These are phyloP conservation scores for Leptinotarsa texana DNA, from an alignment of 1,140 invertebrate genomes.

Conservation along the genomic window DNA sequence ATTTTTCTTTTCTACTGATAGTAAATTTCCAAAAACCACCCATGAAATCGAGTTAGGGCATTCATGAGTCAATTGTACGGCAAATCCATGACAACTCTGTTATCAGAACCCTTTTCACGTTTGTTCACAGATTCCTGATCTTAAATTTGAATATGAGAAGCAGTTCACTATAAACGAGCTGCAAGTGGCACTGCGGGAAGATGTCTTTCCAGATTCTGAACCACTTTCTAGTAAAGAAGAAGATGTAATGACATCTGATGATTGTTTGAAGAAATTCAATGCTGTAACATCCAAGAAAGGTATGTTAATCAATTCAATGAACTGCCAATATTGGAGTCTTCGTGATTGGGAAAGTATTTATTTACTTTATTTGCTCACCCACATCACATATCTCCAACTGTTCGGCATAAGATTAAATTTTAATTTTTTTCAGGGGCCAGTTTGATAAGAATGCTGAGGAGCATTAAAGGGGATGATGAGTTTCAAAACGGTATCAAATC, in stretches of 20 bases:
- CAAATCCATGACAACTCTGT: too few species aligned
- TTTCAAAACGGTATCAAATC: background rate
- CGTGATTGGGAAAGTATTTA: background rate
- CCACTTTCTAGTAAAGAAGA: conserved; percentile 55
- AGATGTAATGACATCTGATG: background rate
- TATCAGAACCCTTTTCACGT: background rate
- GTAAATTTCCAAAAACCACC: too few species aligned
- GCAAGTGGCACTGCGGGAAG: conserved; percentile 66
- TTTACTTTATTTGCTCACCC: too few species aligned
- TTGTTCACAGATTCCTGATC: conserved; percentile 21
- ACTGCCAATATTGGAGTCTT: background rate
- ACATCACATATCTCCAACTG: too few species aligned
- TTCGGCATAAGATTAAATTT: too few species aligned
- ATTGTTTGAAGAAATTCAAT: background rate
- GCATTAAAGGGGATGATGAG: background rate
- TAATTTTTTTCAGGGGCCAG: background rate
- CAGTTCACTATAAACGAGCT: conserved; percentile 68
- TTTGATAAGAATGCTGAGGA: conserved; percentile 3
- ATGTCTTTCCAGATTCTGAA: conserved; percentile 67
- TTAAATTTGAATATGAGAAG: conserved; percentile 45
- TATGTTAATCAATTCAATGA: background rate
- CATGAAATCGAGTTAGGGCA: too few species aligned
- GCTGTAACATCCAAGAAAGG: background rate
- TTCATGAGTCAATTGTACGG: too few species aligned
- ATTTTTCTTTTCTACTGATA: too few species aligned